Base-by-base conservation (phyloP, 1,140 invertebrate species). In the Hyles vespertilio region DNA sequence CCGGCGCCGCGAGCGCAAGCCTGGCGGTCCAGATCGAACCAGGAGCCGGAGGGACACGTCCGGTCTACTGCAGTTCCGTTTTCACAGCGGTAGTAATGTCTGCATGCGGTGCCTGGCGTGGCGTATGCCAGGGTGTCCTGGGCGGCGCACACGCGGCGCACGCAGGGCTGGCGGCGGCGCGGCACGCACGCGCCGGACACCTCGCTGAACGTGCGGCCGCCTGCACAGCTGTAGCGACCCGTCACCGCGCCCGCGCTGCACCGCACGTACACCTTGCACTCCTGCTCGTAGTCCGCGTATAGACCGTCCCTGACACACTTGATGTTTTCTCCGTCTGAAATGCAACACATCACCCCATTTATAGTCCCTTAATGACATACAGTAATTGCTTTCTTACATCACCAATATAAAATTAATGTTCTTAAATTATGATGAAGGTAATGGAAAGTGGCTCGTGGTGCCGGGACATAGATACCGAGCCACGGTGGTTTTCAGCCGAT, bases 101-200 rank as follows among this genome's bases (percentile, higher is more conserved):
- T 72, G 45, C 89, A 90, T 3, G 87, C 88, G 40, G 83, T 90
- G 3, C 90, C 91, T 52, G 92, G 92, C 0, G 91, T 91, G 9
- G 89, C 83, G 64, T 89, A 89, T 5, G 84, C 81, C 5, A 79
- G 59, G 1, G 67, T 62, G 62, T 89, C 87, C 6, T 61, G 70
- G 5, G 76, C 58, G 0, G 79, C 75, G 52, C 89, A 89, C 32
- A 69, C 58, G 34, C 83, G 83, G 4, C 77, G 80, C 5, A 84
- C 70, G 59, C 89, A 90, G 6, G 71, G 73, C 3, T 73, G 72
- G 10, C 73, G 76, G 4, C 70, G 69, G 1, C 71, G 72, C 32
- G 74, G 74, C 5, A 90, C 74, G 51, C 89, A 90, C 43, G 85
- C 82, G 0, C 75, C 77, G 6, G 80, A 77, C 2, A 70, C 71